Evolutionary conservation across 2,113 vertebrate genomes (phyloP).

Genomic region (Xiphias gladius): DNA sequence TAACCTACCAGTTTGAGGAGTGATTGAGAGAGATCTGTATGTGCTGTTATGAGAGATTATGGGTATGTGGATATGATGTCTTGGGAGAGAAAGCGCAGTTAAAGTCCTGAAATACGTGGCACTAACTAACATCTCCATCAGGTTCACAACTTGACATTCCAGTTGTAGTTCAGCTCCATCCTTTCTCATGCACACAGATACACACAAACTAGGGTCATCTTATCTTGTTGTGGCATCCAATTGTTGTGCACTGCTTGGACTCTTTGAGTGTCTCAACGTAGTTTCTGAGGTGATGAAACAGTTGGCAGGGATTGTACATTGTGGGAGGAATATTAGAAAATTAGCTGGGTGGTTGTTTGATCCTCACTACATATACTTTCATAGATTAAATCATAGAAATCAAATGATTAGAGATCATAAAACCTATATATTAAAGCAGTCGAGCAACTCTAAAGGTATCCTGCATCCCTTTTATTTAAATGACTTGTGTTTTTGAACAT

Average conservation of each 20-base stretch:
- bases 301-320: constrained; percentile 30
- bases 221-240: constrained; percentile 41
- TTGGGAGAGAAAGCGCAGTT: constrained; percentile 36
- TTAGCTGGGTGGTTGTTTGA: constrained; percentile 33
- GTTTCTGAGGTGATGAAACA: constrained; percentile 19
- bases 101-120: constrained; percentile 20
- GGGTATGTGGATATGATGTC: constrained; percentile 8
- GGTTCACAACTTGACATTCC: constrained; percentile 49
- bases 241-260: constrained; percentile 45
- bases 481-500: constrained; percentile 18
- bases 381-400: constrained; percentile 20
- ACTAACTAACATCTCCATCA: constrained; percentile 36
- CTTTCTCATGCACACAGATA: background rate
- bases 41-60: constrained; percentile 31
- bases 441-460: constrained; percentile 10
- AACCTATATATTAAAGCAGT: constrained; percentile 24
- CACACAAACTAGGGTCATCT: constrained; percentile 1
- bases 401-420: constrained; percentile 10
- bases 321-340: constrained; percentile 25
- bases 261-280: constrained; percentile 44
- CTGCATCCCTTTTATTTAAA: constrained; percentile 15
- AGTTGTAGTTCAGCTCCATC: constrained; percentile 33
- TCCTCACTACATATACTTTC: constrained; percentile 25
- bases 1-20: constrained; percentile 25
- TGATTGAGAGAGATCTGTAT: constrained; percentile 35